A percentile compares a stretch with the other conserved stretches of the same genome.
These are phyloP conservation scores for Melanotaenia nigrans DNA, from an alignment of 2,797 vertebrate species.

Conservation along the genomic window DNA sequence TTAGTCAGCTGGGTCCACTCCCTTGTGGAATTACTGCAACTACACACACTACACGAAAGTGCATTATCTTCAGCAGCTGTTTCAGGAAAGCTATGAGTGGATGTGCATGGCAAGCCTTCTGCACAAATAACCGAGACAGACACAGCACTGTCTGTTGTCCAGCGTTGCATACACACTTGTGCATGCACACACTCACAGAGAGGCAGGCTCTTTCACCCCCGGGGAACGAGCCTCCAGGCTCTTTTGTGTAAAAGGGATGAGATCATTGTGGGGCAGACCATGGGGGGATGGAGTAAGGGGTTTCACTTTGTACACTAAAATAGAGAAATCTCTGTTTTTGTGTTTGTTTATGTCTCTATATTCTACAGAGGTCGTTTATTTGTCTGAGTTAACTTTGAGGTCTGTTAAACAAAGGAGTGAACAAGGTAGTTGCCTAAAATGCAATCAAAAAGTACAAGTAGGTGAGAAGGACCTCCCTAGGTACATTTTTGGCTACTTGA, in stretches of 20 bases:
- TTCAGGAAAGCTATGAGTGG: constrained; percentile 45
- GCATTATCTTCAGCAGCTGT: constrained; percentile 54
- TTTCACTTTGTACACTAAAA: constrained; percentile 39
- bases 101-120: constrained; percentile 40
- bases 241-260: constrained; percentile 78
- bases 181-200: constrained; percentile 28
- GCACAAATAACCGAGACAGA: constrained; percentile 57
- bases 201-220: constrained; percentile 52
- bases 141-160: constrained; percentile 62
- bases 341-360: not conserved
- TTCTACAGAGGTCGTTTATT: not conserved
- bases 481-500: constrained; percentile 39
- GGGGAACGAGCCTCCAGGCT: constrained; percentile 65
- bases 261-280: constrained; percentile 67
- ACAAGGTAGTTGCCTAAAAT: constrained; percentile 11
- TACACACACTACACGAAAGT: not conserved
- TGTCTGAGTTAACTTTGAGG: constrained; percentile 14
- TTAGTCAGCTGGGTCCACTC: not conserved
- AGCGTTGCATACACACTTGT: constrained; percentile 32
- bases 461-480: constrained; percentile 19
- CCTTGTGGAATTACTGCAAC: not conserved
- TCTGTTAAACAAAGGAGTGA: not conserved
- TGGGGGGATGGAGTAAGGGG: constrained; percentile 54
- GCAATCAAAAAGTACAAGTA: constrained; percentile 2
- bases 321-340: constrained; percentile 32